phyloP scores from a whole-genome alignment of 2,797 vertebrate species.

The Antennarius maculatus region DNA sequence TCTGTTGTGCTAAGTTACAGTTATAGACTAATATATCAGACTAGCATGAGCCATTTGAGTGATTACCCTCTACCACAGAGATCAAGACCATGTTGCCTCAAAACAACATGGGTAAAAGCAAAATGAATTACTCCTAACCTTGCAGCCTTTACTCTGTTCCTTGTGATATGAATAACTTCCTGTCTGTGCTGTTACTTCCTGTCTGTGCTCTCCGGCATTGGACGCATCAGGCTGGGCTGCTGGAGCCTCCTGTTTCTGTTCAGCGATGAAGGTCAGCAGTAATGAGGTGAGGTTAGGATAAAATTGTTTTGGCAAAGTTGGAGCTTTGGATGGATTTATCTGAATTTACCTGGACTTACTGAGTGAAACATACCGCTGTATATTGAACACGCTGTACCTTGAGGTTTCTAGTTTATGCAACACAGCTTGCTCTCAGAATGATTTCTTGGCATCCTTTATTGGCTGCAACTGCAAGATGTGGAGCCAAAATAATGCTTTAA shows the following conservation, averaged over 20 bases:
- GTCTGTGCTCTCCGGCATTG: no score
- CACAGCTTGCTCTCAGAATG: slow-evolving; percentile 27
- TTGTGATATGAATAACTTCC: background rate
- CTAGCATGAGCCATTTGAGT: no score
- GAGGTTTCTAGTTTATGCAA: slow-evolving; percentile 34
- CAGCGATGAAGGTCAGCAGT: slow-evolving; percentile 42
- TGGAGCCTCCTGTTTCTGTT: slow-evolving; percentile 17
- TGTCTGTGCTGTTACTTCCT: background rate
- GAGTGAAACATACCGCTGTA: slow-evolving; percentile 23
- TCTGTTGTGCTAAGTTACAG: no score
- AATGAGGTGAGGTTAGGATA: slow-evolving; percentile 48
- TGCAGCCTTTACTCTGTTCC: background rate
- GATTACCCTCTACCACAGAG: no score
- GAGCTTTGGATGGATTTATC: slow-evolving; percentile 52
- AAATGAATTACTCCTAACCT: background rate
- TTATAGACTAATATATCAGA: no score
- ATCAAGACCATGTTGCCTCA: no score
- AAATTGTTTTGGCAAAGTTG: slow-evolving; percentile 35
- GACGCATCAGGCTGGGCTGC: background rate
- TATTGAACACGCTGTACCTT: slow-evolving; percentile 31
- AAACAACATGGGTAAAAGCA: background rate
- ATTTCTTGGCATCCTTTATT: slow-evolving; percentile 41
- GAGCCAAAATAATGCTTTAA: slow-evolving; percentile 36
- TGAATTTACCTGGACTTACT: slow-evolving; percentile 48
- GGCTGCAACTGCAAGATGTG: slow-evolving; percentile 13